A percentile compares a stretch with the other conserved stretches of the same genome.
Conservation (phyloP, 2,888 invertebrate species). For the Drymonia ruficornis region DNA sequence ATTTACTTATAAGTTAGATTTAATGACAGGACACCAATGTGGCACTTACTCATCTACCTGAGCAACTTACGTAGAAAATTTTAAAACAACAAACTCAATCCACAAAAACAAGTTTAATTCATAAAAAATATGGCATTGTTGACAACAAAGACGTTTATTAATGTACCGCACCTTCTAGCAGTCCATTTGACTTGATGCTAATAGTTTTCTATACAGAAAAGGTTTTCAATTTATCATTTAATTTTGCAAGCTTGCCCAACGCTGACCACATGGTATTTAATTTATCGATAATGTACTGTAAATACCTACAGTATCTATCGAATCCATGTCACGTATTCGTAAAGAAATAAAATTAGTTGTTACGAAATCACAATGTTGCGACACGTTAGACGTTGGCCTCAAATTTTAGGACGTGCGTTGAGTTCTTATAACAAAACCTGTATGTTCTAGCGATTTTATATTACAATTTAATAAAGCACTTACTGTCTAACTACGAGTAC, state of each 20-base stretch:
- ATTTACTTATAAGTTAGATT: too few relatives aligned
- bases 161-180: neutral
- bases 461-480: slow-evolving; percentile 15
- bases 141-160: neutral
- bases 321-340: slow-evolving; percentile 51
- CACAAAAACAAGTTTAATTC: too few relatives aligned
- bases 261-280: slow-evolving; percentile 24
- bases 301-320: slow-evolving; percentile 36
- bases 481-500: slow-evolving; percentile 10
- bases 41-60: too few relatives aligned
- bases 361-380: slow-evolving; percentile 55
- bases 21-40: too few relatives aligned
- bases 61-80: too few relatives aligned
- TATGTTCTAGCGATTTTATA: slow-evolving; percentile 11
- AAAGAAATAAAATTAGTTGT: slow-evolving; percentile 55
- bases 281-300: slow-evolving; percentile 26
- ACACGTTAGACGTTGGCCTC: slow-evolving; percentile 51
- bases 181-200: neutral
- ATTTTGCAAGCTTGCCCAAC: slow-evolving; percentile 32
- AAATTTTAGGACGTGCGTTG: slow-evolving; percentile 53
- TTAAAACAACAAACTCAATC: too few relatives aligned
- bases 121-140: neutral
- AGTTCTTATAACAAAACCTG: slow-evolving; percentile 32
- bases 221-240: slow-evolving; percentile 19
- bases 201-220: slow-evolving; percentile 12